Evolutionary conservation across 2,888 invertebrate species (phyloP), one percentile per base, ranked within the genome.

Genomic region (Pyralis farinalis): DNA sequence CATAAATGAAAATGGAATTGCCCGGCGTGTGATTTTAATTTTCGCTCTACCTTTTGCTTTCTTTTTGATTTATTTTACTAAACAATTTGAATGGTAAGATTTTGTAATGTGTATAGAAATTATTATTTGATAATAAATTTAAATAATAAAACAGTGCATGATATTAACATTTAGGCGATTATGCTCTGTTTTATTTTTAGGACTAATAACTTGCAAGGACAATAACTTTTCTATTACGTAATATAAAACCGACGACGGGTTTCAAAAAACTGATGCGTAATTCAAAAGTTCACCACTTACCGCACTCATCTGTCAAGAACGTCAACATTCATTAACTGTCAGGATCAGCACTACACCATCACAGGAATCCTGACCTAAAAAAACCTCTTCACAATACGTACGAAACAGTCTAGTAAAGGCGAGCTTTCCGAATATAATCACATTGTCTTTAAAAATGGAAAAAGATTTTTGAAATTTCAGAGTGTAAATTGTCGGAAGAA

Each of bases 281-380:
- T 12, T 28, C 12, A 12, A 11, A 12, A 28, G 12, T 28, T 35
- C 54, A 52, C 47, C 58, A 80, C 81, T 81, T 73, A 81, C 80
- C 78, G 58, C 54, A 47, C 53, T 63, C 53, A 62, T 64, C 57
- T 57, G 65, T 67, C 66, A 73, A 70, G 61, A 64, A 55, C 58
- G 60, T 65, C 69, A 67, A 73, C 65, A 65, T 70, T 71, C 55
- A 67, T 71, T 62, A 67, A 60, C 59, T 49, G 36, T 34, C 51
- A 47, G 42, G 55, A 64, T 55, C 51, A 57, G 42, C 66, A 76
- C 70, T 55, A 49, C 46, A 50, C 36, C 46, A 53, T 54, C 75
- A 72, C 65, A 53, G 39, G 53, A 67, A 25, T 56, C 46, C 46
- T 47, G 49, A 49, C 46, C 44, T 41, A 38, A 46, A 43, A n/a